Conservation (phyloP, 1,140 invertebrate species). For the Drosophila sucinea region DNA sequence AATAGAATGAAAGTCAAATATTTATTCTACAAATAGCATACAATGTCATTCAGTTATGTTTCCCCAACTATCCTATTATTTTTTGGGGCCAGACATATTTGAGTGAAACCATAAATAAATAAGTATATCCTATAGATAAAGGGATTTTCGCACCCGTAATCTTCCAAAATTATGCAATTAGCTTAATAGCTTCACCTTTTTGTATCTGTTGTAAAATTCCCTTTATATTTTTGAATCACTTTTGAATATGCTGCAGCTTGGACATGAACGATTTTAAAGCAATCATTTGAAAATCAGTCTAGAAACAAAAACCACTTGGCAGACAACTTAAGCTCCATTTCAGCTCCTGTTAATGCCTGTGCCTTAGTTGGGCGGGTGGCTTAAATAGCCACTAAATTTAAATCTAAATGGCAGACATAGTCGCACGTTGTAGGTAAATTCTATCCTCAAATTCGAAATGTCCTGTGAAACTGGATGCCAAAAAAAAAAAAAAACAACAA, state of each 20-base stretch:
- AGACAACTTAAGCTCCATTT: constrained; percentile 16
- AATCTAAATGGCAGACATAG: constrained; percentile 63
- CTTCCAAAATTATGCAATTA: too few relatives aligned
- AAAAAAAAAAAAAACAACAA: not conserved
- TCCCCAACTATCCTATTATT: not conserved
- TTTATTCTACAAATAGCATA: constrained; percentile 4
- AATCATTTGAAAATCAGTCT: constrained; percentile 41
- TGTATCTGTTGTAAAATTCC: not conserved
- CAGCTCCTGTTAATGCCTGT: constrained; percentile 15
- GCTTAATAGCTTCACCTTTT: not conserved
- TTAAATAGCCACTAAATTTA: constrained; percentile 71
- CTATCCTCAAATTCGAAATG: constrained; percentile 37
- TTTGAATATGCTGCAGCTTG: not conserved
- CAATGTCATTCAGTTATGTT: not conserved
- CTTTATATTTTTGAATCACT: not conserved
- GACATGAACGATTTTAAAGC: not conserved
- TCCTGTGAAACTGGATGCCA: constrained; percentile 42
- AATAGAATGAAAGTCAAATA: constrained; percentile 32
- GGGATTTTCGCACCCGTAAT: too few relatives aligned
- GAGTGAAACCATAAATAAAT: too few relatives aligned
- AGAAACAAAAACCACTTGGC: constrained; percentile 48
- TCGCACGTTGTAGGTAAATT: constrained; percentile 30
- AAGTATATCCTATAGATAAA: too few relatives aligned
- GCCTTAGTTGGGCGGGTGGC: constrained; percentile 25
- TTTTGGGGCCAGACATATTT: not conserved